Conservation (phyloP, 2,113 vertebrate species). For the Oreotrochilus melanogaster region DNA sequence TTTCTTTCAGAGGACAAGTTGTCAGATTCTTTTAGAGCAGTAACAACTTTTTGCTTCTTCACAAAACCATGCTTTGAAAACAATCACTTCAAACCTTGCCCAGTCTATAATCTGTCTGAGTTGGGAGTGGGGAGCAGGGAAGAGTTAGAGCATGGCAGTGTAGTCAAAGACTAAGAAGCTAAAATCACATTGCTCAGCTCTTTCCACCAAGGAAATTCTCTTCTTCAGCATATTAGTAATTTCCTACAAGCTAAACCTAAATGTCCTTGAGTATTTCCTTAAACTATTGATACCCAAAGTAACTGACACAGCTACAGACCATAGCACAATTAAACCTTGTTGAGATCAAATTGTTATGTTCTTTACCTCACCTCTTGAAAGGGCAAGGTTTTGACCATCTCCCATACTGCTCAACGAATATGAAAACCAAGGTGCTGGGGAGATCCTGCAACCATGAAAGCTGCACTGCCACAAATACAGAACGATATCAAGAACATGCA, state of each 20-base stretch:
- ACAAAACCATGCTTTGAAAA: constrained; percentile 7
- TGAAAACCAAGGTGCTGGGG: neutral
- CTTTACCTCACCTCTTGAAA: neutral
- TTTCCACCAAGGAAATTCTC: neutral
- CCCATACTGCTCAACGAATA: neutral
- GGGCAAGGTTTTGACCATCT: neutral
- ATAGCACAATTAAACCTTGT: neutral
- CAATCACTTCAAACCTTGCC: neutral
- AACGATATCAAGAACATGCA: neutral
- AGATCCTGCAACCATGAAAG: neutral
- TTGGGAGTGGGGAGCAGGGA: neutral
- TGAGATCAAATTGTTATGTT: neutral
- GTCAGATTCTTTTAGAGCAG: constrained; percentile 45
- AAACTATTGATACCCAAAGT: neutral
- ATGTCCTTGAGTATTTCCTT: neutral
- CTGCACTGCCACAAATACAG: neutral
- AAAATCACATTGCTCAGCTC: neutral
- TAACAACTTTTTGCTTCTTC: constrained; percentile 9
- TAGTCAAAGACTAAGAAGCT: neutral
- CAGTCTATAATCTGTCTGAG: neutral
- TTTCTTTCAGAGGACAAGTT: constrained; percentile 59
- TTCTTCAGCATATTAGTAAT: neutral
- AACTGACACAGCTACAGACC: neutral
- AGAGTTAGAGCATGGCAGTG: neutral
- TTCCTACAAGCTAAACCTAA: neutral